Percentiles rank a stretch among this genome's conserved stretches.
phyloP scores from a whole-genome alignment of 2,113 vertebrate species.

The Phoenicopterus ruber region DNA sequence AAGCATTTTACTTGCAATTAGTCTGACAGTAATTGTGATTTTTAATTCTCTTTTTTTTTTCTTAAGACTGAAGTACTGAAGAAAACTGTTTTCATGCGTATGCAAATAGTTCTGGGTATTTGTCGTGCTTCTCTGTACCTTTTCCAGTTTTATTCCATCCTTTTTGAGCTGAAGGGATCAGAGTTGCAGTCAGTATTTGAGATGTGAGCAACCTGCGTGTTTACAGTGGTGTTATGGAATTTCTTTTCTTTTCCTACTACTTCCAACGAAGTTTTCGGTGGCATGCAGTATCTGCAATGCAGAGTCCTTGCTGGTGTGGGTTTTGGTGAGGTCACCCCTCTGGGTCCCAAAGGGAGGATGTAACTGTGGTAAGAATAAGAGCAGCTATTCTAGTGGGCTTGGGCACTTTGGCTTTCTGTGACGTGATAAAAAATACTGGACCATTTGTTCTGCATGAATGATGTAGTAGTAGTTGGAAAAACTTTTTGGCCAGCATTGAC shows the following conservation, averaged over 20 bases:
- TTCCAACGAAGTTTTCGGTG: not conserved
- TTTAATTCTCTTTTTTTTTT: not conserved
- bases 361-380: not conserved
- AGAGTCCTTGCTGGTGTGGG: not conserved
- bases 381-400: not conserved
- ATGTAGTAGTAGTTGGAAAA: slow-evolving; percentile 18
- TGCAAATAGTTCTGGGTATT: not conserved
- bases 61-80: not conserved
- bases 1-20: not conserved
- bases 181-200: not conserved
- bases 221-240: not conserved
- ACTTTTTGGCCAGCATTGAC: slow-evolving; percentile 34
- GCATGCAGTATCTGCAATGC: not conserved
- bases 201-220: not conserved
- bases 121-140: not conserved
- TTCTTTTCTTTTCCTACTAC: not conserved
- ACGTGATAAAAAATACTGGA: not conserved
- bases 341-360: not conserved
- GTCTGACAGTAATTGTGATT: not conserved
- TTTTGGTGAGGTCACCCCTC: not conserved
- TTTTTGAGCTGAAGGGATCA: not conserved
- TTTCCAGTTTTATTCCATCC: not conserved
- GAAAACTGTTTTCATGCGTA: not conserved
- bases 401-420: not conserved
- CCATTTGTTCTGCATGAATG: not conserved